Evolutionary conservation across 2,888 invertebrate species (phyloP).

Genomic region (Metalampra italica): DNA sequence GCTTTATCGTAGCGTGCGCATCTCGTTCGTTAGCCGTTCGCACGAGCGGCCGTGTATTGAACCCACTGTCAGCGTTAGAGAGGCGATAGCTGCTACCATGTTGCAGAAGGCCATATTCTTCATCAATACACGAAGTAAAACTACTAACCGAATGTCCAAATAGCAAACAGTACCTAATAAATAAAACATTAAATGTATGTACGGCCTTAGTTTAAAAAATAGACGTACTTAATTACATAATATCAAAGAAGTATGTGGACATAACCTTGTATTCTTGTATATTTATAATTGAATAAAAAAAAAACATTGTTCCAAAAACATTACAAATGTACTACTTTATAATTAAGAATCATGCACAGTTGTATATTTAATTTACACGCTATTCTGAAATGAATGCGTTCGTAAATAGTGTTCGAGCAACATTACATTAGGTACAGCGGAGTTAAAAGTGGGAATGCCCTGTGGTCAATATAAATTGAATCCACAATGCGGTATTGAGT

Average conservation of each 20-base stretch:
- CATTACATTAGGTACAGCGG: slow-evolving; percentile 24
- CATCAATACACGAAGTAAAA: background rate
- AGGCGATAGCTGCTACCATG: slow-evolving; percentile 36
- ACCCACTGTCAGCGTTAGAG: slow-evolving; percentile 69
- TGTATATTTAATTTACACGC: slow-evolving; percentile 25
- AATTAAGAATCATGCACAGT: slow-evolving; percentile 3
- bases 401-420: slow-evolving; percentile 36
- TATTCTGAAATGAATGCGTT: slow-evolving; percentile 46
- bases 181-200: too few relatives aligned
- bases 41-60: slow-evolving; percentile 59
- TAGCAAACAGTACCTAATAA: too few relatives aligned
- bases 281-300: too few relatives aligned
- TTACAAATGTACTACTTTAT: too few relatives aligned
- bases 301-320: too few relatives aligned
- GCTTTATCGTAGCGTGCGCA: slow-evolving; percentile 59
- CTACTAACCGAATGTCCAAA: too few relatives aligned
- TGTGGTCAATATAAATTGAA: slow-evolving; percentile 65
- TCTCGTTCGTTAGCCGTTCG: slow-evolving; percentile 63
- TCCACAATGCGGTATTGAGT: slow-evolving; percentile 56
- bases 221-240: too few relatives aligned
- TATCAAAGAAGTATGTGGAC: too few relatives aligned
- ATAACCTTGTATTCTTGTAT: too few relatives aligned
- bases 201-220: too few relatives aligned
- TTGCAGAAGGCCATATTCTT: slow-evolving; percentile 13
- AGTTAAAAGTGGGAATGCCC: slow-evolving; percentile 50